Base-by-base conservation (phyloP, 2,797 vertebrate genomes). In the Syngnathus rostellatus region DNA sequence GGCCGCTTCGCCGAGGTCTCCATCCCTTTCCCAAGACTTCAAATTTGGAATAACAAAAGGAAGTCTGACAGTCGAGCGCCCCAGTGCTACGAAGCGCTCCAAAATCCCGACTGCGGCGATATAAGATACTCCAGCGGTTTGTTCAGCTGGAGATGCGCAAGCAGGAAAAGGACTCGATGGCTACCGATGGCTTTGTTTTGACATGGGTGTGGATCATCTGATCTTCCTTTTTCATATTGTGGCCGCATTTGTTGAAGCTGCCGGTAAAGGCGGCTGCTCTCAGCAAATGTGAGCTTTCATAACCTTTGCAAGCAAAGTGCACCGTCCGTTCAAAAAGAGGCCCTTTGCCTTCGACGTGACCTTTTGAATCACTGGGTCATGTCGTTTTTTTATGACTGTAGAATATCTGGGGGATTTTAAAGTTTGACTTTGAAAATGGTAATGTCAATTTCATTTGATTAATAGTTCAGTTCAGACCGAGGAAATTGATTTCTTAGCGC, bases 101-200 rank as follows among this genome's bases (percentile, higher is more conserved):
- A 77, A 85, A 83, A 81, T 82, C 76, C 71, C 80, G 80, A 83
- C 81, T 82, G 77, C 76, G 68, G 78, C 71, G 70, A 76, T 84
- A 85, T 79, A 73, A 83, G 80, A 81, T 77, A 53, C 83, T 89
- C 87, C 86, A 88, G 71, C 85, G 88, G 89, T 90, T 91, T 89
- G 86, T 74, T 87, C 89, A 91, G 89, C 88, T 91, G 89, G 68
- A 79, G 82, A 80, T 75, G 82, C 78, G 86, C 85, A 83, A 79
- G 81, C 76, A 74, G 53, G 40, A 71, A 68, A 46, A 76, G 78
- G 69, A 40, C 67, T 67, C 75, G 79, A 72, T 55, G 63, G 61
- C 68, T 68, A 71, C 76, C 71, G 80, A 70, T 31, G 80, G 77
- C 21, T 43, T 60, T 78, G 79, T 86, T 87, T 87, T 83, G 75